Evolutionary conservation across 2,888 invertebrate genomes (phyloP), one percentile per base, ranked within the genome.

Genomic region (Nyleta sp.): DNA sequence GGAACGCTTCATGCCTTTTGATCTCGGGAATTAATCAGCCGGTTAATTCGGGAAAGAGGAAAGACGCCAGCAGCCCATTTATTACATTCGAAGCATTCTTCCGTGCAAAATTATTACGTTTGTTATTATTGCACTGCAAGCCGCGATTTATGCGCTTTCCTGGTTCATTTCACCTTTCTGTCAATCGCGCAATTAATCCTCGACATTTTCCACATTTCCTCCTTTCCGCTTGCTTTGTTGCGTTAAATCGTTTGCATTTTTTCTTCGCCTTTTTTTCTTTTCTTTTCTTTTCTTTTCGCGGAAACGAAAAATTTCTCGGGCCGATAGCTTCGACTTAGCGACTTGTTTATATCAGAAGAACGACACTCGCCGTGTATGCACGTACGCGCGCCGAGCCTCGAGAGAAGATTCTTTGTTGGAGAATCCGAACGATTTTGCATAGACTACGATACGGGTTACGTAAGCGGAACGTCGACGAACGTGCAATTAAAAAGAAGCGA

Each of bases 361-460:
- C 40, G 57, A 73, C 59, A 53, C 52, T 65, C 10, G 18, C 40
- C 50, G 40, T 70, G 59, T 57, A 28, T 65, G 22, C 60, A 71
- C 70, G 55, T 57, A 50, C 50, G 20, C 52, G 20, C 52, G 22
- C 13, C n/a, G 18, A 52, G 11, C n/a, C 44, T 52, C 70, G 60
- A 67, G 62, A 67, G 62, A 78, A 73, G 55, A 73, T 73, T 73
- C 73, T 59, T 72, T 48, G 50, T 52, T 46, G 18, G 31, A 64
- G 62, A 72, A 67, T 75, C 55, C 48, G 31, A 71, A 67, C 71
- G 62, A 75, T 79, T 79, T 65, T 72, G 67, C 79, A 64, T 64
- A 62, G 33, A 64, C 44, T 62, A 48, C 46, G 38, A 76, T 65
- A 48, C 20, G 8, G 3, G 42, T 78, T 78, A 70, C 48, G 55